Evolutionary conservation across 2,888 invertebrate genomes (phyloP).

Genomic region (Meganola albula): DNA sequence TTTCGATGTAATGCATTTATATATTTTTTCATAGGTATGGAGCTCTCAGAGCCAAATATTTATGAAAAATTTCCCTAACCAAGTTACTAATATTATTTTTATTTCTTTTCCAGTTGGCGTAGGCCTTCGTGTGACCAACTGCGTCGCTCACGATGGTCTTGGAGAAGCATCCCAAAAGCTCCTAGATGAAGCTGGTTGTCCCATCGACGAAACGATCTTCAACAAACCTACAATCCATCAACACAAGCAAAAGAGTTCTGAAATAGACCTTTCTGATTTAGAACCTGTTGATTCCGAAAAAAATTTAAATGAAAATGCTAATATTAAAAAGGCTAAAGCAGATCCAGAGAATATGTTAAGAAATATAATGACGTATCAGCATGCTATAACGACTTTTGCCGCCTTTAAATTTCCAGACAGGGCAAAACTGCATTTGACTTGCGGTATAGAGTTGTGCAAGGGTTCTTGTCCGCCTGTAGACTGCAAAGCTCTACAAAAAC

Average conservation of each 20-base stretch:
- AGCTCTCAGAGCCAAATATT: no score
- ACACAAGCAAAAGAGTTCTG: conserved; percentile 54
- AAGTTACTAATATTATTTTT: neutral
- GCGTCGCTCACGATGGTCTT: conserved; percentile 87
- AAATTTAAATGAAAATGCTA: conserved; percentile 47
- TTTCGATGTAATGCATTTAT: no score
- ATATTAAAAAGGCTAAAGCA: conserved; percentile 44
- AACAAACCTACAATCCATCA: conserved; percentile 70
- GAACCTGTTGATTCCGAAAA: conserved; percentile 51
- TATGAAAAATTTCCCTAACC: neutral
- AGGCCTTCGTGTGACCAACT: conserved; percentile 85
- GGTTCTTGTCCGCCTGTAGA: conserved; percentile 82
- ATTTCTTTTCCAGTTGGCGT: conserved; percentile 78
- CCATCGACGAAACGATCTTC: conserved; percentile 82
- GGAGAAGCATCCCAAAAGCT: conserved; percentile 86
- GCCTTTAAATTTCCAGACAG: conserved; percentile 91
- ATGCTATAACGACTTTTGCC: conserved; percentile 81
- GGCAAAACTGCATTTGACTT: conserved; percentile 86
- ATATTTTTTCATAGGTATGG: no score
- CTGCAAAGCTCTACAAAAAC: conserved; percentile 60
- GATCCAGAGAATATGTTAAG: conserved; percentile 61
- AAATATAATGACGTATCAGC: conserved; percentile 72
- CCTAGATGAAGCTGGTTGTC: conserved; percentile 85
- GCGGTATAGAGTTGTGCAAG: conserved; percentile 86
- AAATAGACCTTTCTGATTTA: conserved; percentile 58